These are phyloP conservation scores for Listrodromus nycthemerus DNA, from an alignment of 2,888 invertebrate species.

Conservation along the genomic window DNA sequence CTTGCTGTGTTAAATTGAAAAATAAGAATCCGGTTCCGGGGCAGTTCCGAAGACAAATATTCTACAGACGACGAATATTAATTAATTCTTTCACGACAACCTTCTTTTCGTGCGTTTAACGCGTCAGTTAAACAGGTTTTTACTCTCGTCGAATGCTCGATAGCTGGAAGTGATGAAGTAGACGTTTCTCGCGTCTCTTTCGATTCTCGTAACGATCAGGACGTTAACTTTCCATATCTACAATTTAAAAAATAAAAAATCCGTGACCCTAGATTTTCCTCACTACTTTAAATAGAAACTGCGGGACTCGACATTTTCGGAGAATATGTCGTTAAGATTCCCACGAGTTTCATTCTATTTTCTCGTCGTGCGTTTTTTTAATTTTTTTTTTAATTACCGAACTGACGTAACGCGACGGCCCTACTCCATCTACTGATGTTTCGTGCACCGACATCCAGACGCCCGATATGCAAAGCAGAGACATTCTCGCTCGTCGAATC, in stretches of 20 bases:
- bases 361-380: neutral
- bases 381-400: conserved; percentile 47
- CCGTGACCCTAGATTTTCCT: neutral
- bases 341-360: neutral
- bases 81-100: neutral
- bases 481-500: conserved; percentile 50
- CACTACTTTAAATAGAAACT: neutral
- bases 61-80: neutral
- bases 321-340: conserved; percentile 2
- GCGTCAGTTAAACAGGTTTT: neutral
- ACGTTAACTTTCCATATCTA: neutral
- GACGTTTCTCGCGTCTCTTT: neutral
- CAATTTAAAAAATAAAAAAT: neutral
- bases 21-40: neutral
- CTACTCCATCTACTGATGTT: neutral
- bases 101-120: neutral
- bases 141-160: neutral
- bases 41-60: neutral
- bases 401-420: conserved; percentile 29
- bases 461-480: conserved; percentile 58
- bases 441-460: conserved; percentile 23
- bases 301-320: neutral
- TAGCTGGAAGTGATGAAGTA: neutral
- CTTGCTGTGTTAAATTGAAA: too few species aligned
- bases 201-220: neutral